phyloP scores from a whole-genome alignment of 53 echinoderm and acorn worm genomes.

The Astropecten irregularis region DNA sequence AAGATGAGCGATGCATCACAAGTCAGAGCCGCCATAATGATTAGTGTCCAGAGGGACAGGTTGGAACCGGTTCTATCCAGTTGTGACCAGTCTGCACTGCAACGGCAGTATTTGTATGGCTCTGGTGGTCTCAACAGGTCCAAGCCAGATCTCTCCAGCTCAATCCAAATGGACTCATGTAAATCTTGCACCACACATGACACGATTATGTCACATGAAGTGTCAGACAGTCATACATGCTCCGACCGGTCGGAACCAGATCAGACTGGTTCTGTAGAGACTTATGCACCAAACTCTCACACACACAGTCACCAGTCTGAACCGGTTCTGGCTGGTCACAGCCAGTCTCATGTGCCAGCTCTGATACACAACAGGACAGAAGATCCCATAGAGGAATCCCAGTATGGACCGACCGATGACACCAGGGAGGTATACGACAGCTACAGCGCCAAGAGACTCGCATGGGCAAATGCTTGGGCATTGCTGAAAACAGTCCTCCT shows the following conservation, averaged over 20 bases:
- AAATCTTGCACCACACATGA: no score
- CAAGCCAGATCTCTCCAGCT: no score
- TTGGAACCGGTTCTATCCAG: conserved; percentile 14
- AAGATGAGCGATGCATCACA: background rate
- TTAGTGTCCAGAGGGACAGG: background rate
- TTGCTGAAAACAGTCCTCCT: conserved; percentile 63
- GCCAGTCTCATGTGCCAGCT: no score
- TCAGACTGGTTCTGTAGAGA: conserved; percentile 6
- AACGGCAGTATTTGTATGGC: background rate
- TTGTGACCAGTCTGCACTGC: background rate
- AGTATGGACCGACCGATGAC: background rate
- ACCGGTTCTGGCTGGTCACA: no score
- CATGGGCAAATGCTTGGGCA: conserved; percentile 82
- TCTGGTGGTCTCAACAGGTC: no score
- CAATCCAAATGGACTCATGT: no score
- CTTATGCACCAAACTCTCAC: background rate
- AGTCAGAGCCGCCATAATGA: background rate
- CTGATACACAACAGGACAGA: no score
- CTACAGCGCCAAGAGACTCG: conserved; percentile 63
- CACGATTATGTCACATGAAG: background rate
- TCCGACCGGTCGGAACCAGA: background rate
- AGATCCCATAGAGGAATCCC: no score
- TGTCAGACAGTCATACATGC: background rate
- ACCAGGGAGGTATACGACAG: conserved; percentile 62
- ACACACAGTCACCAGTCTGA: background rate